Base-by-base conservation (phyloP, 2,797 vertebrate species). In the Microctenopoma lineatum region DNA sequence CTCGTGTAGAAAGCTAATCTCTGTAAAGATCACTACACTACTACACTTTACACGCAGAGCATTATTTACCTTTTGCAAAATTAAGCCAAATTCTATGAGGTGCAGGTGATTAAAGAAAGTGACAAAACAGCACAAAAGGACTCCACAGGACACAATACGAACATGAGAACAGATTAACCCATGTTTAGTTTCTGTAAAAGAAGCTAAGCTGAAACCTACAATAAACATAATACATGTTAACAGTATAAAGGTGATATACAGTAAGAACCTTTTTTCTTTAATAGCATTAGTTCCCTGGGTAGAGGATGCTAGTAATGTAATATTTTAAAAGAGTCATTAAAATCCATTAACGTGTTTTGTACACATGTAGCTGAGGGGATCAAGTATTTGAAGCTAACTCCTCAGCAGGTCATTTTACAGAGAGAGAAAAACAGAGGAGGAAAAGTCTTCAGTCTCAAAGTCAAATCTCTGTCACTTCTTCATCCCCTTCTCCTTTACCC, bases 81-180 rank as follows among this genome's bases (percentile, higher is more conserved):
- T 21, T 18, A 56, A 73, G 63, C 67, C 39, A 15, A 73, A 79
- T 69, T 77, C 66, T 68, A 56, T 78, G 80, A 88, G 54, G 69
- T 51, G 58, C 82, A 45, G 70, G 70, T 88, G 85, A 89, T 88
- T 88, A 86, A 75, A 73, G 56, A 67, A 79, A 60, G 59, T 46
- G 51, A 65, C 39, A 83, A 82, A 79, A 86, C 77, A 55, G 47
- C 61, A 82, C 70, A 72, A 12, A 67, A 39, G 12, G 38, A 11
- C 89, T 70, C 58, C 44, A 53, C 62, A 46, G 10, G 14, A 67
- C 62, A 75, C 80, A 54, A 62, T 9, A 75, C 16, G 25, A 58
- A 64, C 29, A 75, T 54, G 7, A 8, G 32, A 34, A 9, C 32
- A 34, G 32, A 34, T 87, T 83, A 89, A 73, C 67, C 70, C 59